Conservation (phyloP, 23 tunicate genomes). For the Trididemnum clinides region DNA sequence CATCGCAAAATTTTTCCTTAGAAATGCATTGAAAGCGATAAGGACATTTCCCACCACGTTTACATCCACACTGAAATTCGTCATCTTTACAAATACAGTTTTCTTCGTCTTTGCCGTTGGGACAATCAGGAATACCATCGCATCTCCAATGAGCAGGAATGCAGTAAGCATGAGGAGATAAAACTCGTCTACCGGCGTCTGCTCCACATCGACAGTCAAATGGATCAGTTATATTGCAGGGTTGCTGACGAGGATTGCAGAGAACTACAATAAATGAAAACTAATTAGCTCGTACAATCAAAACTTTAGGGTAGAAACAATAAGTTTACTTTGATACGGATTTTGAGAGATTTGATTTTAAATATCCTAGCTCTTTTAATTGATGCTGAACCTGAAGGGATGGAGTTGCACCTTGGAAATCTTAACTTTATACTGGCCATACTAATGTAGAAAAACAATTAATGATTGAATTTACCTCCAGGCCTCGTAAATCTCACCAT, state of each 20-base stretch:
- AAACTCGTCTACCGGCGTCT: not conserved
- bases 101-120: slow-evolving; percentile 41
- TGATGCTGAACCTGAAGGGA: no score
- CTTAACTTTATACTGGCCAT: no score
- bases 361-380: no score
- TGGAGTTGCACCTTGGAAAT: no score
- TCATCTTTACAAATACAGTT: not conserved
- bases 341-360: no score
- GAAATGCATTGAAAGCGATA: not conserved
- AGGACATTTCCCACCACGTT: not conserved
- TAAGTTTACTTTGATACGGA: no score
- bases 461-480: no score
- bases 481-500: no score
- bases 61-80: not conserved
- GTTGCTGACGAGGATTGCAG: not conserved
- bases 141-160: slow-evolving; percentile 29
- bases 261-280: not conserved
- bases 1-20: not conserved
- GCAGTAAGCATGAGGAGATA: not conserved
- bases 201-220: slow-evolving; percentile 11
- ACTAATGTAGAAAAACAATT: no score
- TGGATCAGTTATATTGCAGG: not conserved
- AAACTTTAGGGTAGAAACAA: no score
- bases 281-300: no score
- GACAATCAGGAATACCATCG: slow-evolving; percentile 41